Evolutionary conservation across 2,888 invertebrate genomes (phyloP).

Genomic region (Latrodectus elegans): DNA sequence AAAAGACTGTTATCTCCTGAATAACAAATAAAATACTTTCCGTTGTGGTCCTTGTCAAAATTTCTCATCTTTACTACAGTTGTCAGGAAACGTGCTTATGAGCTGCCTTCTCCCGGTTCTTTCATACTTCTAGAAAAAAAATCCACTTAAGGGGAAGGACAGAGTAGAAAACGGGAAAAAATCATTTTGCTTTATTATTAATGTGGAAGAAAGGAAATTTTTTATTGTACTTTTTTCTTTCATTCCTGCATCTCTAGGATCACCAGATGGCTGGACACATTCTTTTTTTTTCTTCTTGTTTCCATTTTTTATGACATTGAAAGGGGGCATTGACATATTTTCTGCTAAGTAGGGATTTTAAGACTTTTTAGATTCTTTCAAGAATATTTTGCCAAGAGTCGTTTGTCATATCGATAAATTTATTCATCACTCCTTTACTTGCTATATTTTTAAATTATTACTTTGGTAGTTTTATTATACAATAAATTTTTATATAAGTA

Average conservation of each 20-base stretch:
- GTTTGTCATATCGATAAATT: constrained; percentile 29
- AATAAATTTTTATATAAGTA: neutral
- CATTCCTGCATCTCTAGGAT: constrained; percentile 56
- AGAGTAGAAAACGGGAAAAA: constrained; percentile 42
- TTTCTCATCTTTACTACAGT: constrained; percentile 64
- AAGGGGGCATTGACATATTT: constrained; percentile 65
- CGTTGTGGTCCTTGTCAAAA: constrained; percentile 58
- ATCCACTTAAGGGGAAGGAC: constrained; percentile 58
- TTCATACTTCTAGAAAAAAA: constrained; percentile 51
- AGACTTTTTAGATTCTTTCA: constrained; percentile 37
- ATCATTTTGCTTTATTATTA: constrained; percentile 66
- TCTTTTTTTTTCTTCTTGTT: constrained; percentile 32
- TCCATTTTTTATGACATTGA: constrained; percentile 51
- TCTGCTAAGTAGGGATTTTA: constrained; percentile 59
- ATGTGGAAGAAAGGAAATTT: constrained; percentile 57
- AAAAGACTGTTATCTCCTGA: constrained; percentile 49
- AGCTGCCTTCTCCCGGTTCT: constrained; percentile 37
- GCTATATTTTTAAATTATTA: neutral
- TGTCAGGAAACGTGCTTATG: constrained; percentile 64
- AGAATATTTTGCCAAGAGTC: constrained; percentile 18
- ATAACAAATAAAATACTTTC: constrained; percentile 57
- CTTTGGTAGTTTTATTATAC: neutral
- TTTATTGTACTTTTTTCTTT: constrained; percentile 49
- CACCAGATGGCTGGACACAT: constrained; percentile 60
- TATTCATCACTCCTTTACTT: neutral